Conservation (phyloP, 2,888 invertebrate species). For the Disparrhopalites patrizii region DNA sequence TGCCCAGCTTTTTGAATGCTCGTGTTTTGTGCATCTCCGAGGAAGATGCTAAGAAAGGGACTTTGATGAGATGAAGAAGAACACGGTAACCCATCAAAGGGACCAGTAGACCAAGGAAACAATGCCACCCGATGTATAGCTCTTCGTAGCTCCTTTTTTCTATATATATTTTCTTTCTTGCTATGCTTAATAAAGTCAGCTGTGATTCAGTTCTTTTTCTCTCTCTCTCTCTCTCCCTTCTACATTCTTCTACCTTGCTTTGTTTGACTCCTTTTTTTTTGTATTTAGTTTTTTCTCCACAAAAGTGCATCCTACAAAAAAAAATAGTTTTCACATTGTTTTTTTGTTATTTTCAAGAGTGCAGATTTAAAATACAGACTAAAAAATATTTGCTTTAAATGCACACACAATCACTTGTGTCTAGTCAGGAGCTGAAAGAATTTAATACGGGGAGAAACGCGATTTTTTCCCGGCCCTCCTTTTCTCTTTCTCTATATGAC, state of each 20-base stretch:
- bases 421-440: too few species aligned
- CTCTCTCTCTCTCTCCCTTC: not conserved
- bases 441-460: too few species aligned
- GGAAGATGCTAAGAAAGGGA: too few species aligned
- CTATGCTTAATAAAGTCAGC: not conserved
- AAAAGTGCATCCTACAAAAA: too few species aligned
- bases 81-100: conserved; percentile 25
- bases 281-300: too few species aligned
- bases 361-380: not conserved
- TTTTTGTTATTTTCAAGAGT: not conserved
- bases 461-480: too few species aligned
- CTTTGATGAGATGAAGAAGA: too few species aligned
- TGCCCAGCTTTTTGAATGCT: too few species aligned
- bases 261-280: not conserved
- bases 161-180: not conserved
- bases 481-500: too few species aligned
- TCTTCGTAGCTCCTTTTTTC: not conserved
- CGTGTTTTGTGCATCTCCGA: too few species aligned
- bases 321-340: not conserved
- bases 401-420: too few species aligned
- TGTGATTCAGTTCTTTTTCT: not conserved
- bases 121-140: conserved; percentile 17
- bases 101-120: conserved; percentile 25
- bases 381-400: not conserved
- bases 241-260: not conserved